Evolutionary conservation across 2,888 invertebrate species (phyloP).

Genomic region (Heteropelma amictum): DNA sequence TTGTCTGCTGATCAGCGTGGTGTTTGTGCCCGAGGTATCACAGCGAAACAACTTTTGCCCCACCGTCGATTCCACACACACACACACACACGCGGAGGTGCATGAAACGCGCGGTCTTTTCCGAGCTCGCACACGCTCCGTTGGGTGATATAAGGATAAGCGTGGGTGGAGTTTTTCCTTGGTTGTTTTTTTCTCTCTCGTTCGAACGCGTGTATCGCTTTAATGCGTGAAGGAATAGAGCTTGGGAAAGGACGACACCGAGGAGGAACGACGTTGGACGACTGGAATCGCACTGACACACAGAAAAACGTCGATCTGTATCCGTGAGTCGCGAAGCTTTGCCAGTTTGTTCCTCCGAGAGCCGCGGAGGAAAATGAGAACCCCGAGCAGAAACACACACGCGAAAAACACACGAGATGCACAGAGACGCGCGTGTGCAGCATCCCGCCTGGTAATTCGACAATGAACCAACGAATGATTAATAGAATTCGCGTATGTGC

Average conservation of each 20-base stretch:
- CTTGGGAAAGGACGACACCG: conserved; percentile 51
- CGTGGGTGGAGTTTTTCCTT: conserved; percentile 66
- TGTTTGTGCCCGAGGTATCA: conserved; percentile 49
- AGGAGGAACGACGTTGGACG: conserved; percentile 20
- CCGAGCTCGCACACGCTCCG: conserved; percentile 61
- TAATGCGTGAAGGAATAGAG: conserved; percentile 57
- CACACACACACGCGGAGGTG: conserved; percentile 19
- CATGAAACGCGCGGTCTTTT: conserved; percentile 8
- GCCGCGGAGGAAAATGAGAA: conserved; percentile 26
- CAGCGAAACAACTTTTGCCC: conserved; percentile 63
- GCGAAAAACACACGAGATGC: background rate
- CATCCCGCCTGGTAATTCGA: conserved; percentile 18
- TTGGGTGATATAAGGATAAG: conserved; percentile 71
- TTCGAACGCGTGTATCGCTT: conserved; percentile 43
- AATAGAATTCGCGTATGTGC: conserved; percentile 53
- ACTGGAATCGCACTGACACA: conserved; percentile 32
- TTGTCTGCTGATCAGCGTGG: conserved; percentile 51
- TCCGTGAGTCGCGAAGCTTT: conserved; percentile 43
- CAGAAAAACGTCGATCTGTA: conserved; percentile 18
- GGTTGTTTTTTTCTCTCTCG: conserved; percentile 4
- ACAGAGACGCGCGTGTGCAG: background rate
- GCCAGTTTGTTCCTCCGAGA: conserved; percentile 10
- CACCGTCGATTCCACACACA: conserved; percentile 46
- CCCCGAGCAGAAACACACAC: conserved; percentile 8
- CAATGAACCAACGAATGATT: conserved; percentile 55